Conservation (phyloP, 2,113 vertebrate species). For the Rhagologus leucostigma region DNA sequence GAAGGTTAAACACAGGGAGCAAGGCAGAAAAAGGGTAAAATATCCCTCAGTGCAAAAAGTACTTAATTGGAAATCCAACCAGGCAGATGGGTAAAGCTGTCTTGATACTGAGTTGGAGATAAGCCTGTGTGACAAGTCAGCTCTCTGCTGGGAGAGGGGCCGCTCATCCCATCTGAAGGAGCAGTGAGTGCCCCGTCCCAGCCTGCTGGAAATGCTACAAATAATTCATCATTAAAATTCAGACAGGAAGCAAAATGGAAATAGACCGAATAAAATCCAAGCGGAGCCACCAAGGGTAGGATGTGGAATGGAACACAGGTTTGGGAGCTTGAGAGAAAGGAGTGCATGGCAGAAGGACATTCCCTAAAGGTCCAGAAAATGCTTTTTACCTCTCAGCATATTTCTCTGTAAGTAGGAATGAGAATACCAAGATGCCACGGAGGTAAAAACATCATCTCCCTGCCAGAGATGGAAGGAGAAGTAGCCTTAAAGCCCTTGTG, state of each 20-base stretch:
- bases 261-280: neutral
- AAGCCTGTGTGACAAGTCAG: neutral
- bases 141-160: neutral
- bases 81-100: neutral
- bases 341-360: neutral
- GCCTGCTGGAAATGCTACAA: neutral
- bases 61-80: fast-evolving
- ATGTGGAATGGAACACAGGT: neutral
- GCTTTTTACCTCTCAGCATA: neutral
- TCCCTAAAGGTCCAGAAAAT: neutral
- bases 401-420: neutral
- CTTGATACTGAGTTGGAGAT: neutral
- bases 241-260: neutral
- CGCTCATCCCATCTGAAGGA: neutral
- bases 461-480: fast-evolving
- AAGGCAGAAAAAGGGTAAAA: neutral
- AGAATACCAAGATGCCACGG: neutral
- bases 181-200: neutral
- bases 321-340: neutral
- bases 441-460: neutral
- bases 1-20: neutral
- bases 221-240: neutral
- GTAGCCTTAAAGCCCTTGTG: neutral
- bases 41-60: neutral
- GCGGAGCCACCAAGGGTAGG: neutral